Percentiles rank a stretch among this genome's conserved stretches.
phyloP scores from a whole-genome alignment of 2,888 invertebrate species.

The Acanthacorydalis orientalis region DNA sequence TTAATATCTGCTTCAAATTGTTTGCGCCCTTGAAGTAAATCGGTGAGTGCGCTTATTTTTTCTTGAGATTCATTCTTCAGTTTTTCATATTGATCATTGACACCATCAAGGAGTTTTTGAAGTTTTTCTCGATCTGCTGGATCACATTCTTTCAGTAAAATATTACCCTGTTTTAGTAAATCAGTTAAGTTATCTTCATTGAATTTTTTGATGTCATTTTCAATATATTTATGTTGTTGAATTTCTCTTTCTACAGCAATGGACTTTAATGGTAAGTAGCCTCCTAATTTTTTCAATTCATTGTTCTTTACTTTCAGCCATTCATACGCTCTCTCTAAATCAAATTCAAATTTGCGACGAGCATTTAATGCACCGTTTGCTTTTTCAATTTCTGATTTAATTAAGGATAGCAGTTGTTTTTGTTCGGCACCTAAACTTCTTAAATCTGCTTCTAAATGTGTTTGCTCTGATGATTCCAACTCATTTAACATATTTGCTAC shows the following conservation, averaged over 20 bases:
- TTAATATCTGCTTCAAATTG: conserved; percentile 69
- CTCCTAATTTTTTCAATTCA: conserved; percentile 58
- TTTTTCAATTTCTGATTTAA: conserved; percentile 57
- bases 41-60: conserved; percentile 51
- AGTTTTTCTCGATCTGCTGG: conserved; percentile 48
- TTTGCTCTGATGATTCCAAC: conserved; percentile 69
- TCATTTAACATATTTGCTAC: conserved; percentile 71
- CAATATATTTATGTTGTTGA: conserved; percentile 54
- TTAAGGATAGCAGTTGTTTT: conserved; percentile 48
- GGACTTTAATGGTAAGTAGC: conserved; percentile 63
- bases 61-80: conserved; percentile 57
- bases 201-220: conserved; percentile 61
- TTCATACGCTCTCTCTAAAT: conserved; percentile 58
- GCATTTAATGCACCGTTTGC: conserved; percentile 52
- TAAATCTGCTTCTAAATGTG: conserved; percentile 56
- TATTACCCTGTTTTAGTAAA: conserved; percentile 56
- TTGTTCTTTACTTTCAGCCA: conserved; percentile 67
- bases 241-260: conserved; percentile 71
- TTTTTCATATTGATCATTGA: conserved; percentile 53
- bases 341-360: conserved; percentile 58
- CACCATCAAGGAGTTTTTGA: conserved; percentile 46
- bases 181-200: conserved; percentile 57
- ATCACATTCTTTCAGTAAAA: conserved; percentile 66
- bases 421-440: conserved; percentile 59
- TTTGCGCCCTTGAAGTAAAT: conserved; percentile 58